These are phyloP conservation scores for Heliornis fulica DNA, from an alignment of 2,113 vertebrate genomes.

Conservation along the genomic window DNA sequence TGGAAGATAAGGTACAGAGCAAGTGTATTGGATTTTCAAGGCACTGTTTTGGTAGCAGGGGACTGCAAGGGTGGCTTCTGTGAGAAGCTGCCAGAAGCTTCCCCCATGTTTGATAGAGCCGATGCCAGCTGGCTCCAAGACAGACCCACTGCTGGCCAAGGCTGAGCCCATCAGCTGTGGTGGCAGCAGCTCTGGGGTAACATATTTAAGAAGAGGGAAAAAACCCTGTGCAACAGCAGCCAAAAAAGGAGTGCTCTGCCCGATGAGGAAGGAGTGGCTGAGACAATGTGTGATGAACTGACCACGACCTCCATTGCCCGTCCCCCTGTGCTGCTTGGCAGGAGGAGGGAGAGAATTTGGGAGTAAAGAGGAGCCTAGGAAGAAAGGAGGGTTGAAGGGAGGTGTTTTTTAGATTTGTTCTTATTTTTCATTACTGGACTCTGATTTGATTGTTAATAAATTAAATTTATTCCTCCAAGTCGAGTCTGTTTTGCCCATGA, in stretches of 20 bases:
- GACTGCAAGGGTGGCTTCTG: no score
- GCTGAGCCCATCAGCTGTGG: fast-evolving
- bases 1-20: background rate
- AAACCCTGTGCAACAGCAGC: no score
- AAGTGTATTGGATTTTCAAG: background rate
- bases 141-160: background rate
- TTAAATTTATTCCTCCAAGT: background rate
- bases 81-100: no score
- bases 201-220: background rate
- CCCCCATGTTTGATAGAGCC: no score
- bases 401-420: background rate
- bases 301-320: fast-evolving
- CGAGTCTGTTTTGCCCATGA: background rate
- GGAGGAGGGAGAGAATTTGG: background rate
- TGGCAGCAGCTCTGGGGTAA: background rate
- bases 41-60: background rate
- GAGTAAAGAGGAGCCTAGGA: background rate
- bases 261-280: background rate
- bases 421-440: background rate
- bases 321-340: fast-evolving
- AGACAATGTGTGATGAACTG: background rate
- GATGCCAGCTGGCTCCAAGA: no score
- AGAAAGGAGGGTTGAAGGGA: background rate
- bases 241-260: background rate
- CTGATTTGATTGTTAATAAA: background rate